Evolutionary conservation across 2,113 vertebrate genomes (phyloP), one percentile per base, ranked within the genome.

Genomic region (Poeciliopsis occidentalis): DNA sequence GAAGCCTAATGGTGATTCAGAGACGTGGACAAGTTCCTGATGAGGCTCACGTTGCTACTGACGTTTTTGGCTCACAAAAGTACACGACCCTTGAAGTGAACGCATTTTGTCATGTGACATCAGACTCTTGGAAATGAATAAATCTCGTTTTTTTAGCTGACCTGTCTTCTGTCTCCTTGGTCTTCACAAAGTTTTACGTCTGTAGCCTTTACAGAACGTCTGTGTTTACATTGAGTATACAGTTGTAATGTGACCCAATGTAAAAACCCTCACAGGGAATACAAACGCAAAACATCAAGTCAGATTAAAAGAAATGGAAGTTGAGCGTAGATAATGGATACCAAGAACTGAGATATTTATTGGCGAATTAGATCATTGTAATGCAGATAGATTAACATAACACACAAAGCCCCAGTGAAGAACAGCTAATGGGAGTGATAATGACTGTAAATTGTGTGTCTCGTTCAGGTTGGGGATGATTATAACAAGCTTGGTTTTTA

Each of bases 1-100:
- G 77, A 69, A 80, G 67, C 41, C 10, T 29, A 31, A 17, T 19
- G 27, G 29, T 15, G 29, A 31, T n/a, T 57, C 51, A 57, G 22
- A 57, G 51, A 57, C 10, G 51, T 11, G 8, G 24, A 24, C 22
- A 3, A 57, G 24, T 22, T 57, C 3, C 51, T 24, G 51, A 57
- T 7, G 51, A 57, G 22, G 51, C 19, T 24, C 10, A 24, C 34
- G 34, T 37, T 37, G 34, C 34, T 37, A 37, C 34, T 37, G 34
- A 37, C 34, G 34, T 37, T 11, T 10, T 37, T 37, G 34, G 2
- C 34, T 37, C 34, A 37, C 34, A 8, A 37, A 37, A 37, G 34
- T 37, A 11, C 34, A 37, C 2, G 34, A 37, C 34, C 34, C 34
- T 37, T 37, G 34, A 37, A 11, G 34, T 37, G 34, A 37, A 37